Conservation (phyloP, 2,113 vertebrate genomes). For the Columba livia region DNA sequence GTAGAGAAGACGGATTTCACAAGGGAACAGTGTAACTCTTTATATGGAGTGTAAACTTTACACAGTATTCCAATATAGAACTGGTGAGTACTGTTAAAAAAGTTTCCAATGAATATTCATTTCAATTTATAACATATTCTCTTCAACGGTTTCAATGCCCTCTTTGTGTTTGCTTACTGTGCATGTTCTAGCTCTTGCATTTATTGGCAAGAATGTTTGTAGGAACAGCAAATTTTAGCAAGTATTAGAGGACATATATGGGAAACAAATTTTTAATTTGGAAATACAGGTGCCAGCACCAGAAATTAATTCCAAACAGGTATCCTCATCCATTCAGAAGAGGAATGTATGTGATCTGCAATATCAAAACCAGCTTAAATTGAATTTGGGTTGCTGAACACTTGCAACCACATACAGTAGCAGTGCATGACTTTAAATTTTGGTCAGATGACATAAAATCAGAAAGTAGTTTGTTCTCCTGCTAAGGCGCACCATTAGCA, state of each 20-base stretch:
- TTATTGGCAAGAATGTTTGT: slow-evolving; percentile 29
- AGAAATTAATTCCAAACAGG: slow-evolving; percentile 2
- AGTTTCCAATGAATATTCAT: slow-evolving; percentile 70
- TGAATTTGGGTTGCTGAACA: neutral
- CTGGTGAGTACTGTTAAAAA: slow-evolving; percentile 69
- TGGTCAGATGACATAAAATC: neutral
- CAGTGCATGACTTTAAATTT: neutral
- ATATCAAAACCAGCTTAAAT: neutral
- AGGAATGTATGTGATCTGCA: neutral
- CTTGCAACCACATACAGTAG: neutral
- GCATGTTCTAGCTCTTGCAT: slow-evolving; percentile 62
- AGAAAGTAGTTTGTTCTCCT: fast-evolving
- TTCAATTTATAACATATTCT: slow-evolving; percentile 69
- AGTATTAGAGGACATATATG: slow-evolving; percentile 28
- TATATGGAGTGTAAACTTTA: slow-evolving; percentile 71
- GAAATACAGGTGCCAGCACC: neutral
- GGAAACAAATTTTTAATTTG: slow-evolving; percentile 33
- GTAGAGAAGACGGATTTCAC: slow-evolving; percentile 61
- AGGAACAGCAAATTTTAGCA: slow-evolving; percentile 53
- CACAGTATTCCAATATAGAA: slow-evolving; percentile 69
- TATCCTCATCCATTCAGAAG: neutral
- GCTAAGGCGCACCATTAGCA: neutral
- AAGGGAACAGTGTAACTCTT: slow-evolving; percentile 68
- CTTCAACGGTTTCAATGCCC: slow-evolving; percentile 66
- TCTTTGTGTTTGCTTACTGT: slow-evolving; percentile 71